Conservation (phyloP, 2,113 vertebrate species). For the Phycodurus eques region DNA sequence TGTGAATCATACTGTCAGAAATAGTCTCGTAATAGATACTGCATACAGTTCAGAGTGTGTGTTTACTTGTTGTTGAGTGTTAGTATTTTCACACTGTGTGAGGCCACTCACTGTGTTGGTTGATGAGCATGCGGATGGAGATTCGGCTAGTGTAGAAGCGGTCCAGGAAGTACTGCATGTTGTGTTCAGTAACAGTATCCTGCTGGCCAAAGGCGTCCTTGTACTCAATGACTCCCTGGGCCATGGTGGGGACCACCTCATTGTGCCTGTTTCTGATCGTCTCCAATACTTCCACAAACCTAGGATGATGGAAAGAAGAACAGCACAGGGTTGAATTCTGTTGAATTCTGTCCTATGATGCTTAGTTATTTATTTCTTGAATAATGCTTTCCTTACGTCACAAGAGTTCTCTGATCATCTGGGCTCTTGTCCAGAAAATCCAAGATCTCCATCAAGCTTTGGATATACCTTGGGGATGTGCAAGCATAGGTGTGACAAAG, state of each 20-base stretch:
- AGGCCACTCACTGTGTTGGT: constrained; percentile 87
- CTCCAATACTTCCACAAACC: constrained; percentile 83
- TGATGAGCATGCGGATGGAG: constrained; percentile 96
- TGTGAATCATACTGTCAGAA: neutral
- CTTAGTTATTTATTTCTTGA: neutral
- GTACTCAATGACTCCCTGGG: constrained; percentile 89
- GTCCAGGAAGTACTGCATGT: constrained; percentile 94
- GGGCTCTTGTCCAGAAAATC: constrained; percentile 86
- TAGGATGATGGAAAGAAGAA: constrained; percentile 33
- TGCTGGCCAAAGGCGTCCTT: constrained; percentile 82
- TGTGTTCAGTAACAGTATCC: constrained; percentile 86
- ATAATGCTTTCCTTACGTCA: constrained; percentile 74
- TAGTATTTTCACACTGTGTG: neutral
- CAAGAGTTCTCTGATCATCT: constrained; percentile 80
- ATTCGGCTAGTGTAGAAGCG: constrained; percentile 96
- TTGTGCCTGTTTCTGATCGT: constrained; percentile 95
- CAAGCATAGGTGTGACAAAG: constrained; percentile 4
- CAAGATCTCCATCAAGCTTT: constrained; percentile 93
- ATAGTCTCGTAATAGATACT: neutral
- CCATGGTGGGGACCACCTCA: constrained; percentile 94
- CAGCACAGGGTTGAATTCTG: neutral
- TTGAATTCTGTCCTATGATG: neutral
- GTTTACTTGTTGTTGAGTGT: neutral
- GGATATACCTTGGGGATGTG: constrained; percentile 80
- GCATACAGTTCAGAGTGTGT: neutral